A percentile compares a stretch with the other conserved stretches of the same genome.
Conservation (phyloP, 2,113 vertebrate species). For the Trogon melanurus region DNA sequence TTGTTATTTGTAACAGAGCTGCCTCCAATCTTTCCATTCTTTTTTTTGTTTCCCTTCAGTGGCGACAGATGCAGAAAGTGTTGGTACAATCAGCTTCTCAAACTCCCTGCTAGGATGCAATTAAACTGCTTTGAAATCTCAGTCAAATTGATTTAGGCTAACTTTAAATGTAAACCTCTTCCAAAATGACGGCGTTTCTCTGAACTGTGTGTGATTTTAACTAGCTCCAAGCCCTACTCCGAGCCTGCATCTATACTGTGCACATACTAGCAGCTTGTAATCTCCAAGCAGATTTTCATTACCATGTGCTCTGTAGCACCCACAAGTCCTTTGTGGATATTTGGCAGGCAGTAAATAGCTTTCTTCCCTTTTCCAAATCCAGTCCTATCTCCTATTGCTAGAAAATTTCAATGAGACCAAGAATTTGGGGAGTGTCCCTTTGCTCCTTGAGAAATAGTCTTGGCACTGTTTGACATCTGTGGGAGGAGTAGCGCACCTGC, state of each 20-base stretch:
- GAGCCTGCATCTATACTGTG: neutral
- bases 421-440: neutral
- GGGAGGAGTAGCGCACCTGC: neutral
- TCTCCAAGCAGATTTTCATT: constrained; percentile 2
- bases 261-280: neutral
- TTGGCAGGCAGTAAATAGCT: neutral
- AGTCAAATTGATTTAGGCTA: neutral
- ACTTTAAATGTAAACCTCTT: neutral
- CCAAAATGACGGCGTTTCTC: neutral
- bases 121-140: constrained; percentile 31
- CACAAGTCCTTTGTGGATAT: neutral
- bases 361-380: neutral
- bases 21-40: neutral
- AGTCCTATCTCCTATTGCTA: neutral
- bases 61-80: constrained; percentile 1
- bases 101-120: constrained; percentile 33
- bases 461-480: neutral
- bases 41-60: neutral
- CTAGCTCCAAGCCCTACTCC: neutral
- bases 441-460: neutral
- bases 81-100: neutral
- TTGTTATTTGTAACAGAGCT: neutral
- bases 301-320: neutral
- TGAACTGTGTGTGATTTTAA: neutral
- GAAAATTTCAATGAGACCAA: neutral